Evolutionary conservation across 1,140 invertebrate species (phyloP), one percentile per base, ranked within the genome.

Genomic region (Drosophila ambigua): DNA sequence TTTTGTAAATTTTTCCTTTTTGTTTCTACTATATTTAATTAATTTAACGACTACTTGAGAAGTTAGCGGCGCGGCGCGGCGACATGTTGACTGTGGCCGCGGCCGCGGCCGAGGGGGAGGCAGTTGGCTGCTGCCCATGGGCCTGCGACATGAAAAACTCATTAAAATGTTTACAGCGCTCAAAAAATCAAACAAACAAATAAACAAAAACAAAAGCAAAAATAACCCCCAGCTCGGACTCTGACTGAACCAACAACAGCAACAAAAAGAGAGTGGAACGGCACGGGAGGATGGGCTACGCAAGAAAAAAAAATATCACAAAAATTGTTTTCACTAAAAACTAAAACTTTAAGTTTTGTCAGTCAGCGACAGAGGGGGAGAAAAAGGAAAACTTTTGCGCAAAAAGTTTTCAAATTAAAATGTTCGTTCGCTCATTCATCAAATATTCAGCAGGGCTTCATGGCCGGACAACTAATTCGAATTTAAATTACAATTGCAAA

Each of bases 41-140:
- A 90, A 90, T 90, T 90, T 90, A 87, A 88, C 82, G 88, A 90
- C 88, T 90, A 90, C 88, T 90, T 90, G 88, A 90, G 87, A 87
- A 90, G 88, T 90, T 87, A 74, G 35, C 26, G 26, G 26, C 6
- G 26, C 5, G 26, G 26, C 26, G 71, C 79, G 62, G 41, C 51
- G 72, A 88, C 72, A 82, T 73, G 72, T 54, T 58, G 76, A 48
- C 66, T 54, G 4, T 39, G 35, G 52, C 26, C 26, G 41, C 55
- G 46, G 53, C 59, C n/a, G 53, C 3, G 45, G 26, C 20, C 20
- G 20, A 20, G 28, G 2, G n/a, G 24, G 52, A 9, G 49, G 35
- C 23, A 11, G 16, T 24, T 43, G 28, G 41, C 51, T 48, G 51
- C 57, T 20, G 20, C 20, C 20, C 54, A 64, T 58, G 61, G 72